phyloP scores from a whole-genome alignment of 2,797 vertebrate genomes.

The Australoheros facetus region DNA sequence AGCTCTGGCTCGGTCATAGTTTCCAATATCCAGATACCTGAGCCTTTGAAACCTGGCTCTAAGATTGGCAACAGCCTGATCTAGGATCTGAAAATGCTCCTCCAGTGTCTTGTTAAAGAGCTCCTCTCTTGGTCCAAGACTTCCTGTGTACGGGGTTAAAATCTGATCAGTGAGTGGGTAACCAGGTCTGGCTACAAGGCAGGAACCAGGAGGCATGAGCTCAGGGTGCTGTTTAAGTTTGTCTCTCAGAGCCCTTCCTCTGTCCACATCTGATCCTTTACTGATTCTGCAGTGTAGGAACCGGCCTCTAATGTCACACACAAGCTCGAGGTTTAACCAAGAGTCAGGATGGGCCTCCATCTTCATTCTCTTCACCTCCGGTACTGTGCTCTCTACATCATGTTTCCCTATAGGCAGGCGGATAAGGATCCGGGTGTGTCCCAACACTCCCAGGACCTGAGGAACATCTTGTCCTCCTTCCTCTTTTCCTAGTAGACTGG shows the following conservation, averaged over 20 bases:
- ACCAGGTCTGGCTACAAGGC: constrained; percentile 70
- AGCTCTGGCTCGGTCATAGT: constrained; percentile 68
- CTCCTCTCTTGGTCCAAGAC: constrained; percentile 60
- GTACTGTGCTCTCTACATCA: constrained; percentile 51
- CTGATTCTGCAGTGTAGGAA: constrained; percentile 76
- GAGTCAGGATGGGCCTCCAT: constrained; percentile 70
- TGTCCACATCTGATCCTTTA: constrained; percentile 66
- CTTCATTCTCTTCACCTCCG: constrained; percentile 69
- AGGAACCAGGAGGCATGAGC: constrained; percentile 70
- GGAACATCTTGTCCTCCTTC: constrained; percentile 53
- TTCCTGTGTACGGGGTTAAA: constrained; percentile 68
- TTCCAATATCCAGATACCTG: constrained; percentile 76
- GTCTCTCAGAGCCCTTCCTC: constrained; percentile 60
- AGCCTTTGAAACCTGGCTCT: constrained; percentile 77
- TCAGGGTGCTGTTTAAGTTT: constrained; percentile 63
- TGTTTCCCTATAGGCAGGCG: constrained; percentile 71
- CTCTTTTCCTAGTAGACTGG: constrained; percentile 2
- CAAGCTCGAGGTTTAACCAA: constrained; percentile 79
- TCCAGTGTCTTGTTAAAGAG: constrained; percentile 74
- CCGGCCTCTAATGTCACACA: constrained; percentile 66
- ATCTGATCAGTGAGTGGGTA: constrained; percentile 74
- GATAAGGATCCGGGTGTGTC: constrained; percentile 77
- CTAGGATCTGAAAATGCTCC: constrained; percentile 64
- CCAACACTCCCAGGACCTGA: constrained; percentile 76
- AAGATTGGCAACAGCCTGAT: constrained; percentile 68